Conservation (phyloP, 1,140 invertebrate genomes). For the Pararge aegeria region DNA sequence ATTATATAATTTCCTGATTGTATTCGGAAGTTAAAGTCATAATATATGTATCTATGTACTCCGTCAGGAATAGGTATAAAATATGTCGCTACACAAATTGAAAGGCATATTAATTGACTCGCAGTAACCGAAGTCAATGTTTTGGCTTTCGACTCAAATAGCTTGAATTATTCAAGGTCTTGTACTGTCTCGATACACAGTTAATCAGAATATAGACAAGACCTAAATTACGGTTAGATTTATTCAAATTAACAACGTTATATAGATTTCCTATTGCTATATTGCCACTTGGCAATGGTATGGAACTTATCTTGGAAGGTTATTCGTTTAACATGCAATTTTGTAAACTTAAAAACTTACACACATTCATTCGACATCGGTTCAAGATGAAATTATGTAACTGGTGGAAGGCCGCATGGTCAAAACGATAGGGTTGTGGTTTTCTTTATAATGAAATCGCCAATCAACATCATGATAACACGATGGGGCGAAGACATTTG, state of each 20-base stretch:
- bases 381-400: too few species aligned
- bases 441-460: too few species aligned
- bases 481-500: too few species aligned
- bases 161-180: slow-evolving; percentile 36
- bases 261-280: background rate
- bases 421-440: too few species aligned
- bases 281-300: too few species aligned
- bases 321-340: too few species aligned
- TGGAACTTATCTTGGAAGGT: too few species aligned
- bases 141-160: slow-evolving; percentile 39
- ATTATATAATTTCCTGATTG: slow-evolving; percentile 2
- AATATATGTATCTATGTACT: background rate
- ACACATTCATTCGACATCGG: too few species aligned
- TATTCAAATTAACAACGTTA: background rate
- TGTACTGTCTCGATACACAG: slow-evolving; percentile 24
- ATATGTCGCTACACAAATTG: slow-evolving; percentile 16
- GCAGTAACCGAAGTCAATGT: slow-evolving; percentile 37
- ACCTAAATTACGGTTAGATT: background rate
- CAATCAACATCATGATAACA: too few species aligned
- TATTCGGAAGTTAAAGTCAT: background rate
- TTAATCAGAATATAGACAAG: background rate
- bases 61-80: background rate
- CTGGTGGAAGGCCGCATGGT: too few species aligned
- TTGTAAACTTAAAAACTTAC: too few species aligned
- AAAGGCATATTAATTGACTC: slow-evolving; percentile 42